Conservation (phyloP, 2,888 invertebrate genomes). For the Limnephilus auricula region DNA sequence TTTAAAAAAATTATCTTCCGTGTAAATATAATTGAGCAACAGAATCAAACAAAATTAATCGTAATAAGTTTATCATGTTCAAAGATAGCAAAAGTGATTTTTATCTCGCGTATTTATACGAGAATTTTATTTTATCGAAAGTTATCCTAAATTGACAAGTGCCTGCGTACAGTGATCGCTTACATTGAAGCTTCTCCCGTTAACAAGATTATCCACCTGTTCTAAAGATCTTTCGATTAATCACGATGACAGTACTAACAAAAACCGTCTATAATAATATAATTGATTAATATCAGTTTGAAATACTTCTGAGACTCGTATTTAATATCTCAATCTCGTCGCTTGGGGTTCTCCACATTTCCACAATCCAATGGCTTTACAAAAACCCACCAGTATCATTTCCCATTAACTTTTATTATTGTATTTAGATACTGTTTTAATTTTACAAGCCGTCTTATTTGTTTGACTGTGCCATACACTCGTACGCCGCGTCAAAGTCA, state of each 20-base stretch:
- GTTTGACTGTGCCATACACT: conserved; percentile 51
- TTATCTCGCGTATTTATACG: no score
- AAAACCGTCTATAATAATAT: background rate
- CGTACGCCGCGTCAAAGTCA: conserved; percentile 46
- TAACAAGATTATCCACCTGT: background rate
- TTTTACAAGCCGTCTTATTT: conserved; percentile 59
- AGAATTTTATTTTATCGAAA: no score
- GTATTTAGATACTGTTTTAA: conserved; percentile 60
- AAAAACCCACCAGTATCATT: conserved; percentile 51
- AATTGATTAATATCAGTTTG: background rate
- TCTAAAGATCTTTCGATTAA: background rate
- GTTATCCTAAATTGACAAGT: no score
- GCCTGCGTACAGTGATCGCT: no score
- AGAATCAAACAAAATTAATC: no score
- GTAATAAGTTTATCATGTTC: no score
- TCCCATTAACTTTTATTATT: conserved; percentile 61
- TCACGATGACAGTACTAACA: background rate
- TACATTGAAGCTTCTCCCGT: no score
- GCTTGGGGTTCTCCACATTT: background rate
- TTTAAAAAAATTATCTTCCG: no score
- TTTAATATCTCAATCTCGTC: background rate
- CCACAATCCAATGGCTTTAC: conserved; percentile 38
- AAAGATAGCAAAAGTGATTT: no score
- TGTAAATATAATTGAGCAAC: no score
- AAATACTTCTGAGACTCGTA: background rate